These are phyloP conservation scores for Salvelinus namaycush DNA, from an alignment of 2,113 vertebrate genomes.

Conservation along the genomic window DNA sequence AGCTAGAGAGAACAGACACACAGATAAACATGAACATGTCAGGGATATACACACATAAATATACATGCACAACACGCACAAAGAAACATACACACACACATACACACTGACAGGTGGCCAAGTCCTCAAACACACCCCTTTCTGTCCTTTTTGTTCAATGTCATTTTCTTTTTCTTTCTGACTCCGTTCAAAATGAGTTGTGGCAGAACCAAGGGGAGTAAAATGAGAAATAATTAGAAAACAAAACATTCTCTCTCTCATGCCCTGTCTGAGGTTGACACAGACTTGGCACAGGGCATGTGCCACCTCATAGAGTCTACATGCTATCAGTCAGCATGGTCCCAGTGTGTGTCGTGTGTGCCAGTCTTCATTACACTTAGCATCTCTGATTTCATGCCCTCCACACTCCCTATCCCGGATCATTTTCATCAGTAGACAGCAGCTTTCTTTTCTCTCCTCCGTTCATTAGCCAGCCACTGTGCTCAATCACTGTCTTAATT, in stretches of 20 bases:
- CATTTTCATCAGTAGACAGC: conserved; percentile 82
- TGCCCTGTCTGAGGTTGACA: conserved; percentile 65
- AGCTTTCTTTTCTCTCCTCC: conserved; percentile 56
- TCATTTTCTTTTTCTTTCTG: conserved; percentile 55
- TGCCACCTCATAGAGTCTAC: conserved; percentile 78
- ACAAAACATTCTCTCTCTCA: conserved; percentile 43
- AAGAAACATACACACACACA: conserved; percentile 1
- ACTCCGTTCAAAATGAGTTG: conserved; percentile 76
- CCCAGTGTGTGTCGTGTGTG: conserved; percentile 84
- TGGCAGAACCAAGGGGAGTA: conserved; percentile 59
- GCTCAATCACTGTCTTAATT: conserved; percentile 79
- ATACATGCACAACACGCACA: neutral
- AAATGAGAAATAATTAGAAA: conserved; percentile 67
- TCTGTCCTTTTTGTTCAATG: conserved; percentile 48
- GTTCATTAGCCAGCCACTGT: conserved; percentile 75
- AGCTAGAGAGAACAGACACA: conserved; percentile 65
- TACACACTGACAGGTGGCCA: conserved; percentile 5
- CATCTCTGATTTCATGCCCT: conserved; percentile 97
- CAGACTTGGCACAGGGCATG: conserved; percentile 52
- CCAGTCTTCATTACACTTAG: conserved; percentile 98
- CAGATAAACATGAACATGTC: neutral
- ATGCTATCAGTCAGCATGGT: conserved; percentile 78
- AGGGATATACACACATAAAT: neutral
- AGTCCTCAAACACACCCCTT: conserved; percentile 34
- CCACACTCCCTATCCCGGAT: conserved; percentile 88